Conservation (phyloP, 2,113 vertebrate genomes). For the Actenoides hombroni region DNA sequence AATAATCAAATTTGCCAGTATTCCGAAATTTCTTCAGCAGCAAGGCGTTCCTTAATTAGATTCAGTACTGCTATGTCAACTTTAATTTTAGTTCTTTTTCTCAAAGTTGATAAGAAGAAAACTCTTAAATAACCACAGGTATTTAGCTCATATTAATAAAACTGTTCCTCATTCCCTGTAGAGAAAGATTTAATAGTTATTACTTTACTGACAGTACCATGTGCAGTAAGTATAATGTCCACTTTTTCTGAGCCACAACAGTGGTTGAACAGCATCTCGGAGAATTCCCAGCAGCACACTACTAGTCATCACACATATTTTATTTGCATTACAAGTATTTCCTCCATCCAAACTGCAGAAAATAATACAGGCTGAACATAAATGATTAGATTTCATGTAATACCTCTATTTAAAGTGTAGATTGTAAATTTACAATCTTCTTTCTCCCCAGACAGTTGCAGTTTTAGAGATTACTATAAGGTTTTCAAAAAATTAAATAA, state of each 20-base stretch:
- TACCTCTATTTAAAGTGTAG: neutral
- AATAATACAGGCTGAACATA: neutral
- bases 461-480: neutral
- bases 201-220: neutral
- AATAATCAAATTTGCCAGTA: neutral
- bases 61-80: neutral
- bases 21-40: neutral
- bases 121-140: neutral
- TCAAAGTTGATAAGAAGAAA: neutral
- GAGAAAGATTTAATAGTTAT: slow-evolving; percentile 7
- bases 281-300: neutral
- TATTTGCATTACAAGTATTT: neutral
- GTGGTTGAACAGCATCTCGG: neutral
- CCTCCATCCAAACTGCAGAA: neutral
- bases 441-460: neutral
- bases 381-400: neutral
- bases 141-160: neutral
- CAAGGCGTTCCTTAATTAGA: neutral
- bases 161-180: neutral
- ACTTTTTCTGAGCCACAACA: neutral
- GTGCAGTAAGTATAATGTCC: neutral
- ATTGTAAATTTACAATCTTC: neutral
- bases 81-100: slow-evolving; percentile 10
- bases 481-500: neutral
- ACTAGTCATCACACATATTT: neutral